phyloP scores from a whole-genome alignment of 2,113 vertebrate genomes.

The Nyctibius bracteatus region DNA sequence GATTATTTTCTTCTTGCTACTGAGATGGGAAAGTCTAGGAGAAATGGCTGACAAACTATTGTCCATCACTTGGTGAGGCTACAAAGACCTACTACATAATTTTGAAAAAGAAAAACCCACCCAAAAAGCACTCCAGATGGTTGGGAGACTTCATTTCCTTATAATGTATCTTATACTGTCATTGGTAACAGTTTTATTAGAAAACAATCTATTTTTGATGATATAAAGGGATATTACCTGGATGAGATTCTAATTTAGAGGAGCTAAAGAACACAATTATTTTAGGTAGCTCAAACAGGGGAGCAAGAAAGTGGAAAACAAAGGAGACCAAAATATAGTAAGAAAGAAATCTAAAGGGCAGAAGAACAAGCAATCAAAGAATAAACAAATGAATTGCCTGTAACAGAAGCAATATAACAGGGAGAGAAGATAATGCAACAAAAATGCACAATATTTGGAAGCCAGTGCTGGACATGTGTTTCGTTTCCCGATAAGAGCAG shows the following conservation, averaged over 20 bases:
- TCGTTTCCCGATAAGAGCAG: neutral
- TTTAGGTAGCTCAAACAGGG: neutral
- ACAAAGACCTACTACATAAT: neutral
- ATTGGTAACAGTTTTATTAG: neutral
- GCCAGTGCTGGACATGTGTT: neutral
- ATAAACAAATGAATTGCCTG: neutral
- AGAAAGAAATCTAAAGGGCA: neutral
- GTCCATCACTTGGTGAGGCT: neutral
- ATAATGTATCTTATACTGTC: neutral
- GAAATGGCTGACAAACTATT: neutral
- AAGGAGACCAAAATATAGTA: neutral
- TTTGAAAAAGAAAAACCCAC: neutral
- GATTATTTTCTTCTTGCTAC: neutral
- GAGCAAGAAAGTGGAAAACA: neutral
- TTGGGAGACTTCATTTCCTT: neutral
- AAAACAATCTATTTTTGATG: neutral
- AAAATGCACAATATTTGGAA: neutral
- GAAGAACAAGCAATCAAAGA: neutral
- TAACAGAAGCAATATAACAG: neutral
- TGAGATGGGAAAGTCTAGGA: neutral
- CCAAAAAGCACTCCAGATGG: accelerated
- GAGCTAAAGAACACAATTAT: neutral
- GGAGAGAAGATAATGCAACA: neutral
- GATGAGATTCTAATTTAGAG: neutral
- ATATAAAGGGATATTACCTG: neutral